Conservation (phyloP, 2,113 vertebrate genomes). For the Equus quagga region DNA sequence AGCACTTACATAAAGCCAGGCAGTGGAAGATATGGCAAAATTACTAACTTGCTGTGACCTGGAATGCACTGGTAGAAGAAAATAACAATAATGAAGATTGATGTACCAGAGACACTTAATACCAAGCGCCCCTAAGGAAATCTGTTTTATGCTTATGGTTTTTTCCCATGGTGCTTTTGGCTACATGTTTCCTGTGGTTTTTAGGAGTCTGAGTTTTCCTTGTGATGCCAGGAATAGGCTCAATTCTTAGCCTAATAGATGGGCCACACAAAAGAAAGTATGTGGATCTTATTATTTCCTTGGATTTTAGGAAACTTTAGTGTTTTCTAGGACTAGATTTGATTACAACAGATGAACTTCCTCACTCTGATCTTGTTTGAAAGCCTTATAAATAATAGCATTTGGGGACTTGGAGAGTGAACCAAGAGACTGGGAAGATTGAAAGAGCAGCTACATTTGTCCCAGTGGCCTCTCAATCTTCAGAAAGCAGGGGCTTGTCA, state of each 20-base stretch:
- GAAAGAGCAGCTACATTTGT: not conserved
- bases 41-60: conserved; percentile 87
- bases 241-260: conserved; percentile 17
- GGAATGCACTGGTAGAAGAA: conserved; percentile 84
- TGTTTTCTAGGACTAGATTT: conserved; percentile 63
- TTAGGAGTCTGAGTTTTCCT: conserved; percentile 52
- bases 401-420: not conserved
- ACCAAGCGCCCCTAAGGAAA: conserved; percentile 31
- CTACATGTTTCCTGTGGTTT: conserved; percentile 50
- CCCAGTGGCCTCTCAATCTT: not conserved
- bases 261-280: conserved; percentile 54
- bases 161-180: not conserved
- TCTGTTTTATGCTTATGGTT: not conserved
- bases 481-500: not conserved
- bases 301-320: conserved; percentile 53
- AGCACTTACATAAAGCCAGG: conserved; percentile 89
- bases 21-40: conserved; percentile 86
- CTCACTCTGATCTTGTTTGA: conserved; percentile 21
- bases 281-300: conserved; percentile 58
- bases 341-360: conserved; percentile 57
- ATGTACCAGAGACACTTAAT: conserved; percentile 73
- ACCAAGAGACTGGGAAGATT: not conserved
- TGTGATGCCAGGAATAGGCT: conserved; percentile 26
- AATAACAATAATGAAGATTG: conserved; percentile 82
- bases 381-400: conserved; percentile 19